phyloP scores from a whole-genome alignment of 2,888 invertebrate genomes.

The Hylaea fasciaria region DNA sequence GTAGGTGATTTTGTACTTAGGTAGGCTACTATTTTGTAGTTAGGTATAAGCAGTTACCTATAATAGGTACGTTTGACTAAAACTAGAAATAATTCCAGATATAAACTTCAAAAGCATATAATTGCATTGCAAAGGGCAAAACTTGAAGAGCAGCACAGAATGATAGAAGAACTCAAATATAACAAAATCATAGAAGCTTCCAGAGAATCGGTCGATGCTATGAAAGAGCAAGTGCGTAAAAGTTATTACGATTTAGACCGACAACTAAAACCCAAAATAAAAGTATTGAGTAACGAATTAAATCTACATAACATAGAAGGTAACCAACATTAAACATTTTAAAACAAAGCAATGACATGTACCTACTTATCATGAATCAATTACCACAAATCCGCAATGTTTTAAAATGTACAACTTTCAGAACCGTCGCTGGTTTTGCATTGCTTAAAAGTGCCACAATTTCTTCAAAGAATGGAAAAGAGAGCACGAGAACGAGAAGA shows the following conservation, averaged over 20 bases:
- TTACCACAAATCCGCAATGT: neutral
- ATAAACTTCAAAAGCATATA: slow-evolving; percentile 89
- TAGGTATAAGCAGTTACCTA: no score
- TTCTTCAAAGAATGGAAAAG: slow-evolving; percentile 89
- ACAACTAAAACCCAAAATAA: slow-evolving; percentile 84
- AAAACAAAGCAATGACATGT: neutral
- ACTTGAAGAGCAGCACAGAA: slow-evolving; percentile 88
- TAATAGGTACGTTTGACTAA: no score
- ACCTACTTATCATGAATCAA: neutral
- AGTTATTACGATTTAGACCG: slow-evolving; percentile 84
- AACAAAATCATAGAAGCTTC: slow-evolving; percentile 88
- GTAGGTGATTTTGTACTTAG: no score
- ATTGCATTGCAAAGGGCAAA: slow-evolving; percentile 89
- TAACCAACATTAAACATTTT: slow-evolving; percentile 35
- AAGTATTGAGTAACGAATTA: slow-evolving; percentile 79
- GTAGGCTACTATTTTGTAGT: no score
- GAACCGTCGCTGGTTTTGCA: slow-evolving; percentile 73
- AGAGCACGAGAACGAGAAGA: slow-evolving; percentile 87
- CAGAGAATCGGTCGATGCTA: slow-evolving; percentile 82
- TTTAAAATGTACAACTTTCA: slow-evolving; percentile 45
- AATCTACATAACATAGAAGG: slow-evolving; percentile 77
- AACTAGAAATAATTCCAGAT: slow-evolving; percentile 66
- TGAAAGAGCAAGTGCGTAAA: slow-evolving; percentile 84
- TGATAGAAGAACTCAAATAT: slow-evolving; percentile 90
- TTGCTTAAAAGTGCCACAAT: slow-evolving; percentile 87